Base-by-base conservation (phyloP, 2,888 invertebrate genomes). In the Cabera pusaria region DNA sequence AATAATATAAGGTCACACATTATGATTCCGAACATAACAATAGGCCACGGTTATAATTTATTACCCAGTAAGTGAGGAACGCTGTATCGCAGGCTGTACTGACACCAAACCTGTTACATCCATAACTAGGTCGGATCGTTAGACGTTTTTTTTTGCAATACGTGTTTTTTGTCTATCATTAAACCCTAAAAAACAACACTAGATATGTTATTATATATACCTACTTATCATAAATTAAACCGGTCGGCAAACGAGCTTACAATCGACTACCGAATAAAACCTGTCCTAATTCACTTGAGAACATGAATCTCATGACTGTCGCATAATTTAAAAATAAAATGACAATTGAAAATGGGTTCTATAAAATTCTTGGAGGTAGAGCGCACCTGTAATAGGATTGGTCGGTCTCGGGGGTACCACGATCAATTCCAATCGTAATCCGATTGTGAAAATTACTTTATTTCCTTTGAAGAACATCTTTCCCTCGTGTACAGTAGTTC, bases 311-410 rank as follows among this genome's bases (percentile, higher is more conserved):
- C 14, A 14, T 14, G 14, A 14, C 14, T 14, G n/a, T 14, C 8
- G 11, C 5, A 17, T 19, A 25, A 25, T 7, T 7, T 19, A 8
- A 16, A 31, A 22, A 21, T 6, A 7, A 43, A 18, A 14, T 11
- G 32, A 5, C 5, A 32, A 24, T 34, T 20, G 7, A 26, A 38
- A 24, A 34, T 33, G 4, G 4, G 27, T 25, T 41, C 26, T 22
- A 18, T 12, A 5, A 22, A 31, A 26, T 25, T 31, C 8, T 23
- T 28, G 41, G 28, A n/a, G n/a, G n/a, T n/a, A n/a, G n/a, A 38
- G 42, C 51, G 59, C 59, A 63, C 44, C 51, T 48, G 48, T 33
- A 77, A 79, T 76, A 60, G 53, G 69, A 78, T 77, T 66, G 21
- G 49, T 20, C 45, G 58, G 57, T 64, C 76, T 60, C 71, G 23